phyloP scores from a whole-genome alignment of 2,113 vertebrate genomes.

The Alaudala cheleensis region DNA sequence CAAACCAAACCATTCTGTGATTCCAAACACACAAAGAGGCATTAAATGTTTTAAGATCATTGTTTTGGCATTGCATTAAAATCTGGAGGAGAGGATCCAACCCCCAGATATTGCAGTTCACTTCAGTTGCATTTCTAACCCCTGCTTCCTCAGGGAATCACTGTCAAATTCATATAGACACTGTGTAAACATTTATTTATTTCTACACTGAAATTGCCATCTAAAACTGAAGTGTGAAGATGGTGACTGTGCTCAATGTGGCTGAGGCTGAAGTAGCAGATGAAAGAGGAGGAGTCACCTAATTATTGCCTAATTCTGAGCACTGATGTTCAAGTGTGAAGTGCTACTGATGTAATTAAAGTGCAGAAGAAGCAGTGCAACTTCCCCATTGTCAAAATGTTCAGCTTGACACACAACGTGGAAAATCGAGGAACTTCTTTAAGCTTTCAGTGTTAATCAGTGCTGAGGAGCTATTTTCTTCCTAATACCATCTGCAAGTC shows the following conservation, averaged over 20 bases:
- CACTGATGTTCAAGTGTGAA: background rate
- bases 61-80: background rate
- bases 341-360: background rate
- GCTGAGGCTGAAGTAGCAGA: background rate
- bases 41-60: background rate
- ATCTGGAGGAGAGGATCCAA: background rate
- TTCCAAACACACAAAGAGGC: background rate
- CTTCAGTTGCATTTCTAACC: background rate
- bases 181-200: background rate
- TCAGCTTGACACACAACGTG: background rate
- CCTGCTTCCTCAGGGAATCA: background rate
- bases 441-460: background rate
- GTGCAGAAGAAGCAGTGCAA: background rate
- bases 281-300: background rate
- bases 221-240: background rate
- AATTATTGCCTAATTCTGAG: background rate
- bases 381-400: background rate
- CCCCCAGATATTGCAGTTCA: accelerated
- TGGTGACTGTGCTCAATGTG: background rate
- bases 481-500: background rate
- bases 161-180: background rate
- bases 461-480: background rate
- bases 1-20: background rate
- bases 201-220: accelerated
- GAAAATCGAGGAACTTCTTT: background rate